These are phyloP conservation scores for Salmo trutta DNA, from an alignment of 2,797 vertebrate genomes.

Conservation along the genomic window DNA sequence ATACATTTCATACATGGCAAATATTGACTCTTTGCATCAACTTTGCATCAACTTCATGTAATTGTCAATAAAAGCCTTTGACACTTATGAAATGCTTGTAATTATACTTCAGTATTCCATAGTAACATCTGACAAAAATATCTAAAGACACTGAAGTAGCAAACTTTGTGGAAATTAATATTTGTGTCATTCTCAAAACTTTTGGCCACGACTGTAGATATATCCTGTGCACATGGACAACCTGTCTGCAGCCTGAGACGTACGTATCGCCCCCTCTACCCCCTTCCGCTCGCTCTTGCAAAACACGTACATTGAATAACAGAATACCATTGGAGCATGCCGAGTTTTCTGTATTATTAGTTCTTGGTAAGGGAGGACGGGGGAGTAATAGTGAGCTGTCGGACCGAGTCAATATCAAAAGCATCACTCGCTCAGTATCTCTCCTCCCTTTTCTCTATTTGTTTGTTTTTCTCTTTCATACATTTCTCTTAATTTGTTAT, in stretches of 20 bases:
- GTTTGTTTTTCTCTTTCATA: too few relatives aligned
- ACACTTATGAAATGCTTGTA: too few relatives aligned
- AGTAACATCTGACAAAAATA: too few relatives aligned
- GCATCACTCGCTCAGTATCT: not conserved
- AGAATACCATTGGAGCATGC: not conserved
- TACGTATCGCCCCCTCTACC: not conserved
- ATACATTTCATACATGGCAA: too few relatives aligned
- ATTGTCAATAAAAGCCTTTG: too few relatives aligned
- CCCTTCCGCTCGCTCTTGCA: not conserved
- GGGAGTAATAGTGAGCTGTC: slow-evolving; percentile 20
- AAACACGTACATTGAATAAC: not conserved
- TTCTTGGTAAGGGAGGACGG: not conserved
- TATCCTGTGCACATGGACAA: not conserved
- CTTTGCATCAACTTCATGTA: too few relatives aligned
- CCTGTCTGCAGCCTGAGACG: not conserved
- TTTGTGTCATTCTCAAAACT: too few relatives aligned
- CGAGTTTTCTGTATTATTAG: slow-evolving; percentile 11
- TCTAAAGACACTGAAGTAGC: too few relatives aligned
- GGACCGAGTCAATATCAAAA: slow-evolving; percentile 21
- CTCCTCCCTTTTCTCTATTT: not conserved
- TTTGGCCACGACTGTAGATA: not conserved
- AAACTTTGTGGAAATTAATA: too few relatives aligned
- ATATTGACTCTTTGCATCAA: too few relatives aligned
- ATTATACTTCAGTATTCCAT: too few relatives aligned
- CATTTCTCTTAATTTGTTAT: not conserved